These are phyloP conservation scores for Tortricodes alternella DNA, from an alignment of 2,888 invertebrate genomes.

Conservation along the genomic window DNA sequence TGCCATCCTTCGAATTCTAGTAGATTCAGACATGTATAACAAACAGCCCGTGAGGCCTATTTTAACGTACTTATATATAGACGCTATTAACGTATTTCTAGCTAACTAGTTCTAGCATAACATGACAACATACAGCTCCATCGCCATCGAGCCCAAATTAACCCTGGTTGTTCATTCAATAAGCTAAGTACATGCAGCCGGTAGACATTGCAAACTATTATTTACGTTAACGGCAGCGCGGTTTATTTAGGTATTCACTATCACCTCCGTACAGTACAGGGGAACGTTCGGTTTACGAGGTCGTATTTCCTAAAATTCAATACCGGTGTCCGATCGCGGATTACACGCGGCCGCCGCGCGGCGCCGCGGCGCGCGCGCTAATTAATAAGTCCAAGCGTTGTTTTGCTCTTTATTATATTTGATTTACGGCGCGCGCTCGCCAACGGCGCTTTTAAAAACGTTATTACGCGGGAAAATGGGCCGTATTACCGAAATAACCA, in stretches of 20 bases:
- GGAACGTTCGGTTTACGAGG: conserved; percentile 42
- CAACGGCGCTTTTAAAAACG: conserved; percentile 64
- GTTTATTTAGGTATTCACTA: conserved; percentile 31
- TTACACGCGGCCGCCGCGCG: conserved; percentile 26
- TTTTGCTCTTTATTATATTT: conserved; percentile 72
- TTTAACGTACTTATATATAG: too few relatives aligned
- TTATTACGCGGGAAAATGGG: conserved; percentile 59
- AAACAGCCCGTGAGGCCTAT: too few relatives aligned
- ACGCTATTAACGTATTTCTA: too few relatives aligned
- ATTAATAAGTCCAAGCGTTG: conserved; percentile 68
- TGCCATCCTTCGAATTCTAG: too few relatives aligned
- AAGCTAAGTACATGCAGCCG: not conserved
- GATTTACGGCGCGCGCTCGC: conserved; percentile 60
- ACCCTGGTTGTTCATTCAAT: conserved; percentile 5
- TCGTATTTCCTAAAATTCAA: conserved; percentile 65
- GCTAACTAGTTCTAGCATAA: too few relatives aligned
- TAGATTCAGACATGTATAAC: too few relatives aligned
- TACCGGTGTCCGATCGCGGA: conserved; percentile 47
- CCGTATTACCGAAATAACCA: conserved; percentile 65
- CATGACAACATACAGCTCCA: too few relatives aligned
- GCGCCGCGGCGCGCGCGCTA: conserved; percentile 44
- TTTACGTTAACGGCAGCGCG: conserved; percentile 21
- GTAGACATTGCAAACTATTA: conserved; percentile 26
- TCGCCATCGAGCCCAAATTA: not conserved
- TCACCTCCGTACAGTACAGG: conserved; percentile 28